Evolutionary conservation across 92 coral and sea anemone genomes (phyloP).

Genomic region (Zoanthus solanderi): DNA sequence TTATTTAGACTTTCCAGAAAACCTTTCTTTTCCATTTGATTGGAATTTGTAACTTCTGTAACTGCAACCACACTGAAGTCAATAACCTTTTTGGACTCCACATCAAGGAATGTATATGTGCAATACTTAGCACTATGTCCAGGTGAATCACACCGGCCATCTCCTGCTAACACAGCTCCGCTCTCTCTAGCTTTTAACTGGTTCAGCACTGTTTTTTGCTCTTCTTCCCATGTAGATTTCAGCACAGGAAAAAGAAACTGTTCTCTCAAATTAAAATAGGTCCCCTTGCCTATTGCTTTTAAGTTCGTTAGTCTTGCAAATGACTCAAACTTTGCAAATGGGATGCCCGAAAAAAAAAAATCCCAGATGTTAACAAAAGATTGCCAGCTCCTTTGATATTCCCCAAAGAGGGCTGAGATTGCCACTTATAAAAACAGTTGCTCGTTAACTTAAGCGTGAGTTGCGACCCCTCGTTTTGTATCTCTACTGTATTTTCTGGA

Average conservation of each 20-base stretch:
- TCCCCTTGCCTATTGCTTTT: not conserved
- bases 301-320: too few relatives aligned
- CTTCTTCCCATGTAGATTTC: not conserved
- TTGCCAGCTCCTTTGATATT: constrained; percentile 49
- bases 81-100: constrained; percentile 11
- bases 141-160: too few relatives aligned
- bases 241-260: not conserved
- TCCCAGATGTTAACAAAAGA: not conserved
- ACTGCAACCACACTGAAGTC: constrained; percentile 36
- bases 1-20: not conserved
- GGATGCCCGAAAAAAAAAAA: too few relatives aligned
- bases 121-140: not conserved
- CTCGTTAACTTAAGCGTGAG: constrained; percentile 19
- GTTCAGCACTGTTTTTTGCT: not conserved
- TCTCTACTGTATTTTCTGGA: constrained; percentile 19
- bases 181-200: too few relatives aligned
- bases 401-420: constrained; percentile 15
- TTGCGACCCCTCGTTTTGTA: constrained; percentile 42
- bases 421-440: constrained; percentile 38
- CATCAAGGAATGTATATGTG: constrained; percentile 13
- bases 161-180: not conserved
- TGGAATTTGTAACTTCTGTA: not conserved
- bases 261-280: not conserved
- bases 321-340: too few relatives aligned
- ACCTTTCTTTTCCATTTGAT: constrained; percentile 35